Conservation (phyloP, 2,888 invertebrate species). For the Neocrepidodera transversa region DNA sequence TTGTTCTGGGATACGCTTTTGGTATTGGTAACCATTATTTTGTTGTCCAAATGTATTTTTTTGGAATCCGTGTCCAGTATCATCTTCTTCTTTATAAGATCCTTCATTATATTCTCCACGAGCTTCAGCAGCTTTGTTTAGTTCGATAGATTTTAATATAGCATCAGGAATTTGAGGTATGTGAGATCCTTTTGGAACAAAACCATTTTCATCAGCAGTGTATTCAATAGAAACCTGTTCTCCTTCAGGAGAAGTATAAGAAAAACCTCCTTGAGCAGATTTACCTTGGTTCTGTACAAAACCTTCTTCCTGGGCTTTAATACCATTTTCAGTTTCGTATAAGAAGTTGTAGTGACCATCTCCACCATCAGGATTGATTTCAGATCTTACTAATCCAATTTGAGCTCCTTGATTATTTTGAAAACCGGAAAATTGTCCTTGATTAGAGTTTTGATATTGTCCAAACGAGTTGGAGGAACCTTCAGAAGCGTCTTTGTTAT, state of each 20-base stretch:
- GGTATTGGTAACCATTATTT: too few species aligned
- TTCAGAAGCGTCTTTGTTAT: slow-evolving; percentile 7
- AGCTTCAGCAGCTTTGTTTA: slow-evolving; percentile 42
- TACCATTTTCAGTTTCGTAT: slow-evolving; percentile 47
- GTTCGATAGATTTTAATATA: slow-evolving; percentile 58
- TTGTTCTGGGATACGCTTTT: slow-evolving; percentile 1
- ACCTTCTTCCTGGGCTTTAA: slow-evolving; percentile 44
- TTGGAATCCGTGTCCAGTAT: slow-evolving; percentile 17
- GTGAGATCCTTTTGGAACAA: slow-evolving; percentile 64
- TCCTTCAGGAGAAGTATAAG: slow-evolving; percentile 52
- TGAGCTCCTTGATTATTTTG: slow-evolving; percentile 4
- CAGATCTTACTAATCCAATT: slow-evolving; percentile 32
- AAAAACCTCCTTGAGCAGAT: slow-evolving; percentile 40
- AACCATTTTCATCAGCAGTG: slow-evolving; percentile 67
- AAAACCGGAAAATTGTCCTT: not conserved
- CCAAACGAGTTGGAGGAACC: slow-evolving; percentile 12
- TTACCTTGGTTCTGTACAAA: slow-evolving; percentile 35
- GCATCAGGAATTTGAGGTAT: slow-evolving; percentile 67
- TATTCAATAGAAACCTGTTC: slow-evolving; percentile 52
- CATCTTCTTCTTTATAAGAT: slow-evolving; percentile 32
- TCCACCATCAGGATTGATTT: slow-evolving; percentile 41
- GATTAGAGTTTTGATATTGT: not conserved
- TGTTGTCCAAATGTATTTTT: not conserved
- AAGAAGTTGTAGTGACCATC: slow-evolving; percentile 44
- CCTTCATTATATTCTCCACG: slow-evolving; percentile 41